Evolutionary conservation across 2,888 invertebrate species (phyloP), one percentile per base, ranked within the genome.

Genomic region (Lepidonotus clava): DNA sequence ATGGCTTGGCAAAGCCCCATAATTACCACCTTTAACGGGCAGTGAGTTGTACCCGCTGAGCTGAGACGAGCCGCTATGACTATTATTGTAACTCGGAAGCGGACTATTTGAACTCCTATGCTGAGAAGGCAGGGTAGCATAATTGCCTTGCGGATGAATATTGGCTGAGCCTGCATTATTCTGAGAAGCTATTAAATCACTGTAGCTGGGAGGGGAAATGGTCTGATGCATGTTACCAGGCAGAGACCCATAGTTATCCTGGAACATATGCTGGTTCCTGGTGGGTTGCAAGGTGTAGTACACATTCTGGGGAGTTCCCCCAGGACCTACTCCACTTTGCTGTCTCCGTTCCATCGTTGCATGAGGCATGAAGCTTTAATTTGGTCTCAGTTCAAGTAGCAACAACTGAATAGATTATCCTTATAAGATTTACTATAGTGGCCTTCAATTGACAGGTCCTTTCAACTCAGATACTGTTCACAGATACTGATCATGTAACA

Each of bases 281-380:
- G 38, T 21, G 18, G 76, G 76, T 18, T 76, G 76, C 24, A 76
- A 28, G 6, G 76, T 76, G 24, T 76, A 76, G 41, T 76, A 76
- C 38, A 76, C 24, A 21, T 40, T 40, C n/a, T 34, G n/a, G 5
- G 21, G 28, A 32, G 61, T 14, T 34, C 14, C 76, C 41, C 76
- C 76, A 38, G 76, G 21, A 40, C 76, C 61, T 61, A n/a, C 8
- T 24, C 61, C 36, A 40, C 36, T 1, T 11, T 76, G 76, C 8
- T 28, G 76, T 28, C 76, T 21, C 24, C 24, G 38, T 21, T 76
- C 76, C 76, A 76, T 76, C 24, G 76, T 76, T 28, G 38, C 76
- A 76, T 76, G 76, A 76, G 76, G 76, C 76, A 76, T 76, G 14
- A 76, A 76, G 76, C 36, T 71, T 67, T 53, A 18, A 53, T 11